Evolutionary conservation across 2,888 invertebrate species (phyloP), one percentile per base, ranked within the genome.

Genomic region (Lapara coniferarum): DNA sequence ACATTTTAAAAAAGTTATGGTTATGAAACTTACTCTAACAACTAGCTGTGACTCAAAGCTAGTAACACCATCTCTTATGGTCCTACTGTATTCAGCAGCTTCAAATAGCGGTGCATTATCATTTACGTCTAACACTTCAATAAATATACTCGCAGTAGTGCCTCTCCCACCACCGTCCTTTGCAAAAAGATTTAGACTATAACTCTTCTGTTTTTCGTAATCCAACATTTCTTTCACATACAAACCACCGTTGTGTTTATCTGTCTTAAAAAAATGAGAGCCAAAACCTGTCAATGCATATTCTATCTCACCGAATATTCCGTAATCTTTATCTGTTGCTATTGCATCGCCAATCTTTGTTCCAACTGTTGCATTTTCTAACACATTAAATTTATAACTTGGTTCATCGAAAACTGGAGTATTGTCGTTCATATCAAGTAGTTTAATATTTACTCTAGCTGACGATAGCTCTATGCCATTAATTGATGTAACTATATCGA

Each of bases 401-500:
- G 94, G 84, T 71, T 95, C 90, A 10, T 95, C 92, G 79, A 97
- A 97, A 53, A 95, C 86, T 0, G 97, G 97, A 0, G 95, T 89
- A 78, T 97, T 97, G 77, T 98, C 98, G 80, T 98, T 98, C 67
- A 96, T 96, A 85, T 98, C 98, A 49, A 95, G 80, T 0, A 97
- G 86, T 74, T 95, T 95, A 1, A 96, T 94, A 68, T 95, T 95
- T 0, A 97, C 94, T 75, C 94, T 91, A 0, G 96, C 92, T 56
- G 92, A 92, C 10, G 96, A 94, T 67, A 95, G 89, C 85, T 96
- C 95, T 78, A 87, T 79, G 0, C 89, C 94, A 59, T 93, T 87
- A 0, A 95, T 94, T 0, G 93, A 92, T 0, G 96, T 95, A 0
- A 96, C 93, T 16, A 97, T 95, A 78, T 96, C 95, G 74, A 97